Evolutionary conservation across 2,113 vertebrate species (phyloP).

Genomic region (Herpetotheres cachinnans): DNA sequence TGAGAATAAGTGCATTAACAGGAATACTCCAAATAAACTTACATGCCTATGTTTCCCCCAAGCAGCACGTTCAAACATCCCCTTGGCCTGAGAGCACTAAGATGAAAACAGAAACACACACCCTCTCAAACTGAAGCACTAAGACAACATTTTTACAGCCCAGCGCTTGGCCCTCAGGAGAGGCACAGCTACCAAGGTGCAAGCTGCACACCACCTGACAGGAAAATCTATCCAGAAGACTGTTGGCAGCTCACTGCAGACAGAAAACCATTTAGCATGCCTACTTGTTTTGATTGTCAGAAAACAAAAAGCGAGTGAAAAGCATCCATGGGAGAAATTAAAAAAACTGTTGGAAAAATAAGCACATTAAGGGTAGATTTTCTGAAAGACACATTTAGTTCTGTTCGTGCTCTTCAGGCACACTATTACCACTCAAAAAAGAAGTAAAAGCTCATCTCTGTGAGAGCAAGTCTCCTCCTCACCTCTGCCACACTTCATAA

Average conservation of each 20-base stretch:
- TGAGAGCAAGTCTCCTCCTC: background rate
- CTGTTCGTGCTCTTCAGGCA: background rate
- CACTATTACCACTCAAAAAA: background rate
- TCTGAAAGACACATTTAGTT: background rate
- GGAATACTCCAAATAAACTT: background rate
- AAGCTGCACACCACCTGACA: background rate
- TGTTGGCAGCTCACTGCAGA: background rate
- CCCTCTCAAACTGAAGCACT: background rate
- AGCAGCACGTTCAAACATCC: background rate
- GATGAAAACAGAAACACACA: background rate
- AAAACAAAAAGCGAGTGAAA: background rate
- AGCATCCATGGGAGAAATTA: background rate
- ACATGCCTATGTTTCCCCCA: background rate
- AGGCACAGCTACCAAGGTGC: background rate
- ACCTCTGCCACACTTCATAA: background rate
- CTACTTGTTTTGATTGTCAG: background rate
- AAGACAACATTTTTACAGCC: background rate
- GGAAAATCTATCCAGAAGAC: background rate
- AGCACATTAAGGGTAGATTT: background rate
- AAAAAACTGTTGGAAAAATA: background rate
- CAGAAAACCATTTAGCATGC: background rate
- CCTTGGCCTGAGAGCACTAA: background rate
- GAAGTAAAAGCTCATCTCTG: background rate
- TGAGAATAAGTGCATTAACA: background rate
- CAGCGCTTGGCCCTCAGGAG: background rate